These are phyloP conservation scores for Platypus cylindrus DNA, from an alignment of 2,888 invertebrate species.

Conservation along the genomic window DNA sequence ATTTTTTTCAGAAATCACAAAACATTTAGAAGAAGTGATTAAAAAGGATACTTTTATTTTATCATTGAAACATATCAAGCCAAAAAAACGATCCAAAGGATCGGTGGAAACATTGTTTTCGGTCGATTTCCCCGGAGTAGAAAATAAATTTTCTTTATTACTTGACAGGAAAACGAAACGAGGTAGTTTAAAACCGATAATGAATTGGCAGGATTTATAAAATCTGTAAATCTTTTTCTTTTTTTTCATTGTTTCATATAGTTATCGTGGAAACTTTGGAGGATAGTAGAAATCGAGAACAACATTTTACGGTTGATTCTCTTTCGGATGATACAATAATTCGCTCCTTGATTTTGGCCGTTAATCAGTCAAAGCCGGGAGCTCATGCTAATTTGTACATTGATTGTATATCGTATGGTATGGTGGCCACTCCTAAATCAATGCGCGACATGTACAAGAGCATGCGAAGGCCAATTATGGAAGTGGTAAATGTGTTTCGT, in stretches of 20 bases:
- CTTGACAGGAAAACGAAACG: slow-evolving; percentile 42
- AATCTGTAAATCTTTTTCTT: slow-evolving; percentile 1
- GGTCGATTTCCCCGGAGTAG: slow-evolving; percentile 40
- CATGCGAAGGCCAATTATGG: slow-evolving; percentile 40
- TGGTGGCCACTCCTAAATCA: slow-evolving; percentile 45
- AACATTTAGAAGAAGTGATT: slow-evolving; percentile 38
- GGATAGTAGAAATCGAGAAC: slow-evolving; percentile 43
- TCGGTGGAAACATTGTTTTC: slow-evolving; percentile 42
- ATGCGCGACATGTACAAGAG: slow-evolving; percentile 45
- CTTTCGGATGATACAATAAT: slow-evolving; percentile 43
- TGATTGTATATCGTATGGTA: slow-evolving; percentile 52
- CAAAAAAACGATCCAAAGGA: slow-evolving; percentile 34
- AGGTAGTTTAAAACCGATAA: slow-evolving; percentile 28
- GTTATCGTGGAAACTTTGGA: slow-evolving; percentile 54
- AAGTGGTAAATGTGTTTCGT: slow-evolving; percentile 40
- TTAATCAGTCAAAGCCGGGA: slow-evolving; percentile 43
- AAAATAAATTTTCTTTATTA: slow-evolving; percentile 41
- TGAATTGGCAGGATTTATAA: too few relatives aligned
- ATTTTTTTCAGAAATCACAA: slow-evolving; percentile 35
- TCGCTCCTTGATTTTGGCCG: slow-evolving; percentile 42
- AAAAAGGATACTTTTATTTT: slow-evolving; percentile 41
- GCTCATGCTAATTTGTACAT: slow-evolving; percentile 50
- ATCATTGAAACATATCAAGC: slow-evolving; percentile 40
- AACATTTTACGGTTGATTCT: slow-evolving; percentile 48
- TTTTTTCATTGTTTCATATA: slow-evolving; percentile 31